A percentile compares a stretch with the other conserved stretches of the same genome.
Evolutionary conservation across 1,140 invertebrate species (phyloP).

Genomic region (Neelides sp.): DNA sequence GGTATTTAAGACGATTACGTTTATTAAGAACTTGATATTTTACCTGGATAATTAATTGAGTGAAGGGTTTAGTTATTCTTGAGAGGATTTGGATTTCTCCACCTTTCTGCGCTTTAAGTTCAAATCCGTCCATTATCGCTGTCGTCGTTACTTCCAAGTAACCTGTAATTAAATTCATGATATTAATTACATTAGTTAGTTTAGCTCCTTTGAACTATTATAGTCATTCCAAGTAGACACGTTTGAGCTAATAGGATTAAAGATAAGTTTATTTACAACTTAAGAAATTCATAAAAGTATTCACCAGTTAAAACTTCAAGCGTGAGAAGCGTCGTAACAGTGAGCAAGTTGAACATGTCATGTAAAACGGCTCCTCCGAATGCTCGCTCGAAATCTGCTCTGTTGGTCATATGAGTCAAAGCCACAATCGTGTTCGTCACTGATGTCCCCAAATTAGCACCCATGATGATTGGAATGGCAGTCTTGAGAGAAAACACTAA

Average conservation of each 20-base stretch:
- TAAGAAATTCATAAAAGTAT: too few species aligned
- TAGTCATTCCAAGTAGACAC: too few species aligned
- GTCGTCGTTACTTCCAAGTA: constrained; percentile 38
- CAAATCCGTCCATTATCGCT: constrained; percentile 33
- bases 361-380: constrained; percentile 49
- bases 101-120: constrained; percentile 33
- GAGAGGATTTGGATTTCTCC: constrained; percentile 39
- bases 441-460: constrained; percentile 49
- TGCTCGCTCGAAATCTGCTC: constrained; percentile 40
- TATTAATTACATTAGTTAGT: constrained; percentile 9
- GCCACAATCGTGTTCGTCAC: constrained; percentile 49
- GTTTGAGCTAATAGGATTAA: too few species aligned
- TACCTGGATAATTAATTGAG: constrained; percentile 39
- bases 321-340: constrained; percentile 37
- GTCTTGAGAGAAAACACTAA: constrained; percentile 40
- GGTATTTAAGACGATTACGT: too few species aligned
- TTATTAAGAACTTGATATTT: background rate
- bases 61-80: constrained; percentile 41
- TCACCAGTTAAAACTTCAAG: constrained; percentile 35
- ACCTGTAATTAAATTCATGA: constrained; percentile 31
- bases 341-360: constrained; percentile 43
- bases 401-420: constrained; percentile 38
- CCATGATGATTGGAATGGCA: constrained; percentile 49
- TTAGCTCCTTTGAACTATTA: too few species aligned
- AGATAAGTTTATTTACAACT: too few species aligned